Percentiles rank a stretch among this genome's conserved stretches.
These are phyloP conservation scores for Triplophysa bombifrons DNA, from an alignment of 2,797 vertebrate species.

Conservation along the genomic window DNA sequence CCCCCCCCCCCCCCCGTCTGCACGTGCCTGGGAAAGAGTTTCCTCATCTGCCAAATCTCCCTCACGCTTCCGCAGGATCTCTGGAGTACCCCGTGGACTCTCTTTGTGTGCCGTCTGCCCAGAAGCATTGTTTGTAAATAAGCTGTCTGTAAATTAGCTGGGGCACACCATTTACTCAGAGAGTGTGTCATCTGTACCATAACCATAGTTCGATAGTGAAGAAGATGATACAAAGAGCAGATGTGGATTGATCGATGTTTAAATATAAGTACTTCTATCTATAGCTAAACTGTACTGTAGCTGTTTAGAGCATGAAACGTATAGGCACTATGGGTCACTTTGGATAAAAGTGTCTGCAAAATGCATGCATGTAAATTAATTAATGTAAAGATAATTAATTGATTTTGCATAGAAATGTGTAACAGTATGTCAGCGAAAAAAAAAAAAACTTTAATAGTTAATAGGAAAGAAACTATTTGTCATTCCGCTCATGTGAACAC, in stretches of 20 bases:
- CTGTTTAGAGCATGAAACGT: too few species aligned
- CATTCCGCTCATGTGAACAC: background rate
- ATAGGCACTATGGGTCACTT: background rate
- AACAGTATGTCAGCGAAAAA: background rate
- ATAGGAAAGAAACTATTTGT: background rate
- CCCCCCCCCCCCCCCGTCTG: too few species aligned
- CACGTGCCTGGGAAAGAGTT: slow-evolving; percentile 7
- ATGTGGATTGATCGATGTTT: background rate
- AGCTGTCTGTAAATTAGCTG: slow-evolving; percentile 65
- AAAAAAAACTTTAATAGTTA: background rate
- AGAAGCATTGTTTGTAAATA: slow-evolving; percentile 69
- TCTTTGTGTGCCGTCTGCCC: slow-evolving; percentile 56
- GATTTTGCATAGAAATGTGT: background rate
- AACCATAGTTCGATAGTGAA: slow-evolving; percentile 10
- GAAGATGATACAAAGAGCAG: background rate
- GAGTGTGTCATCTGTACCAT: slow-evolving; percentile 27
- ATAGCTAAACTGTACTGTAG: background rate
- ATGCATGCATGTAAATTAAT: too few species aligned
- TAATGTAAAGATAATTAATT: too few species aligned
- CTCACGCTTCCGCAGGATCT: slow-evolving; percentile 38
- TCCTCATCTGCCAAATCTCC: slow-evolving; percentile 52
- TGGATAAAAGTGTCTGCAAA: background rate
- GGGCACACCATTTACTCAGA: slow-evolving; percentile 49
- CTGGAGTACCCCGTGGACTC: slow-evolving; percentile 54
- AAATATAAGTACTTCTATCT: background rate